These are phyloP conservation scores for Petrolisthes manimaculis DNA, from an alignment of 2,888 invertebrate genomes.

Conservation along the genomic window DNA sequence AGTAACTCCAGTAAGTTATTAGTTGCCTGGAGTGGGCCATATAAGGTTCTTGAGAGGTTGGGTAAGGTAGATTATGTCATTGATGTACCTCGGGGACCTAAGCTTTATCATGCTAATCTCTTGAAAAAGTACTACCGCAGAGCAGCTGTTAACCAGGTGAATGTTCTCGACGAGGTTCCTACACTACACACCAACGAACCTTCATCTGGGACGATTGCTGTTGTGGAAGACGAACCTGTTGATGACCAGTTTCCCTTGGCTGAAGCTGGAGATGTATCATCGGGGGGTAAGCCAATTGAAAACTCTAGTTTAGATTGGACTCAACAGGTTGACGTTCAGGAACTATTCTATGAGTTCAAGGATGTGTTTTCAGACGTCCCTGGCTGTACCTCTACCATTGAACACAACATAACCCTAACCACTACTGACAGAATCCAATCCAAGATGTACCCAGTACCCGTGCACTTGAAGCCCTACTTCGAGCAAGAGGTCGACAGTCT, in stretches of 20 bases:
- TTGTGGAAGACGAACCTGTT: neutral
- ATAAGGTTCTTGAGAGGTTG: neutral
- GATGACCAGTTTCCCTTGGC: neutral
- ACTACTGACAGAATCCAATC: slow-evolving; percentile 24
- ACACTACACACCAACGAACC: neutral
- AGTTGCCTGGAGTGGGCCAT: slow-evolving; percentile 27
- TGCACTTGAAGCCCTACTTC: slow-evolving; percentile 9
- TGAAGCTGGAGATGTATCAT: neutral
- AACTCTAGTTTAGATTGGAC: neutral
- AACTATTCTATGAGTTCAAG: too few species aligned
- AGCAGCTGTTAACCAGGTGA: neutral
- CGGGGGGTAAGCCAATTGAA: neutral
- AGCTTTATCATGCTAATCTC: slow-evolving; percentile 25
- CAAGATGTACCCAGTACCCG: slow-evolving; percentile 22
- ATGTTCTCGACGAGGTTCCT: slow-evolving; percentile 4
- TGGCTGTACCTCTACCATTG: slow-evolving; percentile 27
- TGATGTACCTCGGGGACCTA: neutral
- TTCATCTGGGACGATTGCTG: neutral
- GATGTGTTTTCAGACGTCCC: neutral
- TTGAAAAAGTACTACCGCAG: slow-evolving; percentile 10
- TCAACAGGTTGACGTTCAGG: neutral
- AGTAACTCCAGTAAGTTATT: slow-evolving; percentile 6
- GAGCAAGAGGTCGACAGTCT: slow-evolving; percentile 14
- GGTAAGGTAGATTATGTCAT: slow-evolving; percentile 24
- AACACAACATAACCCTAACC: slow-evolving; percentile 5